Evolutionary conservation across 2,797 vertebrate genomes (phyloP), one percentile per base, ranked within the genome.

Genomic region (Hirundo rustica): DNA sequence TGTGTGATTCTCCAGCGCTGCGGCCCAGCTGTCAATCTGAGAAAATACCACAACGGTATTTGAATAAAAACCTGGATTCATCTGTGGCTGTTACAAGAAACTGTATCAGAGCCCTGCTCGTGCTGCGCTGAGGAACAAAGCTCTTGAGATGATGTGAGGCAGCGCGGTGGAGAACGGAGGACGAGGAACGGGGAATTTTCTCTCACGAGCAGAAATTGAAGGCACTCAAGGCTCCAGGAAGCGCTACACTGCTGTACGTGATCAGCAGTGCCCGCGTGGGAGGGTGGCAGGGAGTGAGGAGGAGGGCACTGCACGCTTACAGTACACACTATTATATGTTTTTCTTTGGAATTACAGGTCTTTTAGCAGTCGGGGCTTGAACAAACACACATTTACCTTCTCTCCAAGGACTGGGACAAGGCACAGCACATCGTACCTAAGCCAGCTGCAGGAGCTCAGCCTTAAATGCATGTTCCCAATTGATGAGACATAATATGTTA

Each of bases 311-410:
- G 44, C 30, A 57, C 32, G 3, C 45, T 86, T 19, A 86, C 48
- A 72, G 13, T 34, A 48, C 57, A n/a, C 4, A 13, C 71, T 48
- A n/a, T 60, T 54, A 3, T 40, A 6, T 0, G 2, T 6, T 85
- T 58, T 78, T 9, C 84, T 91, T 78, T 27, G 64, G 48, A 85
- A 87, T 68, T 70, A 79, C 55, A 82, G 48, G 60, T 32, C 61
- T 72, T 85, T 88, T 53, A 64, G 51, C 78, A 85, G 71, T 25
- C 5, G 1, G 26, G 13, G 34, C 54, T 53, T 67, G 83, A 89
- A 81, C 40, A 92, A 54, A 84, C 23, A 64, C 7, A 51, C 42
- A 32, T 75, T 68, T 40, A 42, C 64, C 36, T 70, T 76, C 75
- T 55, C 71, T 66, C 60, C 32, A 50, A 16, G 71, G 44, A 13